A percentile compares a stretch with the other conserved stretches of the same genome.
Conservation (phyloP, 2,113 vertebrate species). For the Rhea pennata region DNA sequence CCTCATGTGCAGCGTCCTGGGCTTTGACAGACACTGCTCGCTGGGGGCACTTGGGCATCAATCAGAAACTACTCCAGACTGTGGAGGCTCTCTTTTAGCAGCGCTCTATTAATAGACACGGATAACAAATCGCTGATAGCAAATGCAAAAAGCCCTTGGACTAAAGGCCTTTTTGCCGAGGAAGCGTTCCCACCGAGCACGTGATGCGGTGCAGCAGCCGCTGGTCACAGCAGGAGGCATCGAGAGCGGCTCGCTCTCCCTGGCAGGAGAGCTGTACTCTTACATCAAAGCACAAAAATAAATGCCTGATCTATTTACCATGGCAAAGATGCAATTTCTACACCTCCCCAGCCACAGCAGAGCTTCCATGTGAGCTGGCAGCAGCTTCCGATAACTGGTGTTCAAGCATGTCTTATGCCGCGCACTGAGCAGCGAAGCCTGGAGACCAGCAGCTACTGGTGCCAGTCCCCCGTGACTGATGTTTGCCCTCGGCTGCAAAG, state of each 20-base stretch:
- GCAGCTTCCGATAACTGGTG: fast-evolving
- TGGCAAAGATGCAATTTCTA: not conserved
- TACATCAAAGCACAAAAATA: not conserved
- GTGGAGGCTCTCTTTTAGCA: not conserved
- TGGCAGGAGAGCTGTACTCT: fast-evolving
- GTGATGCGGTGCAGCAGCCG: not conserved
- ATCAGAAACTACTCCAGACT: not conserved
- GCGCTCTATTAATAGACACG: not conserved
- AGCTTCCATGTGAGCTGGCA: fast-evolving
- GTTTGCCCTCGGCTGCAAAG: fast-evolving
- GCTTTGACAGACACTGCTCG: fast-evolving
- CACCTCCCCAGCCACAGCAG: not conserved
- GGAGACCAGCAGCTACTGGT: not conserved
- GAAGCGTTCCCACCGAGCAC: not conserved
- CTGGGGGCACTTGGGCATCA: not conserved
- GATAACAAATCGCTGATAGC: not conserved
- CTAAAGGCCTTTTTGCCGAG: not conserved
- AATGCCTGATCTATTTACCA: not conserved
- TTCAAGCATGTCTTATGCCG: not conserved
- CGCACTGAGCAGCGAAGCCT: not conserved
- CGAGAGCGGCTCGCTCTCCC: fast-evolving
- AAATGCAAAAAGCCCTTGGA: not conserved
- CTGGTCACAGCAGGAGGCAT: not conserved
- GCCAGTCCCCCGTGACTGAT: fast-evolving
- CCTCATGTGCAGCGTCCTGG: not conserved